Evolutionary conservation across 2,113 vertebrate species (phyloP), one percentile per base, ranked within the genome.

Genomic region (Saguinus imperator): DNA sequence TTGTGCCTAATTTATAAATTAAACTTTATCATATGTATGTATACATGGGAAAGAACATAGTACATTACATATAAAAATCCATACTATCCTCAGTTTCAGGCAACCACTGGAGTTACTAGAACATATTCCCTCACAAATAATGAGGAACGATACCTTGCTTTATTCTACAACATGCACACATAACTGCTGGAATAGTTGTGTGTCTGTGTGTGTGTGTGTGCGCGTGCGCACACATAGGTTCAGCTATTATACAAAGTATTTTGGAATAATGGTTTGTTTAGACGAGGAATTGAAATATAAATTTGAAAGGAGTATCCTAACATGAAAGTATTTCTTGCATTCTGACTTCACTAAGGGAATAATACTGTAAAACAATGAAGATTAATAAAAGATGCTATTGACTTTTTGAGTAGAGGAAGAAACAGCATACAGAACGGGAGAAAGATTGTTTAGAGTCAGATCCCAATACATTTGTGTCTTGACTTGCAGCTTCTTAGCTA

Each of bases 211-310:
- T 61, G 58, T 29, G 25, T 64, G 64, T 35, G 29, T 29, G 32
- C 6, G 20, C n/a, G n/a, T 40, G 37, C 37, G 37, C 37, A 3
- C 37, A 40, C 37, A 6, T 40, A 92, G 32, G 8, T 64, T 82
- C 50, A 73, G 12, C 81, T 89, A 57, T 16, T 77, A 0, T 72
- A 77, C 94, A 89, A 66, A 58, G 12, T 48, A 52, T 40, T 93
- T 94, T 72, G n/a, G 18, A 93, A 81, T 52, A 81, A 21, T 14
- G 37, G 5, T 77, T 93, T 66, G 27, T 87, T 29, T 88, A 79
- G 35, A 83, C 58, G 87, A 82, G 45, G 18, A 76, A 89, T 73
- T 89, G 66, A 77, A 88, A 87, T 72, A 73, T 61, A 94, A 87
- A 91, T 80, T 96, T 94, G n/a, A 68, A 84, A 75, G 48, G 35